phyloP scores from a whole-genome alignment of 2,113 vertebrate species.

The Mesoclemmys tuberculata region DNA sequence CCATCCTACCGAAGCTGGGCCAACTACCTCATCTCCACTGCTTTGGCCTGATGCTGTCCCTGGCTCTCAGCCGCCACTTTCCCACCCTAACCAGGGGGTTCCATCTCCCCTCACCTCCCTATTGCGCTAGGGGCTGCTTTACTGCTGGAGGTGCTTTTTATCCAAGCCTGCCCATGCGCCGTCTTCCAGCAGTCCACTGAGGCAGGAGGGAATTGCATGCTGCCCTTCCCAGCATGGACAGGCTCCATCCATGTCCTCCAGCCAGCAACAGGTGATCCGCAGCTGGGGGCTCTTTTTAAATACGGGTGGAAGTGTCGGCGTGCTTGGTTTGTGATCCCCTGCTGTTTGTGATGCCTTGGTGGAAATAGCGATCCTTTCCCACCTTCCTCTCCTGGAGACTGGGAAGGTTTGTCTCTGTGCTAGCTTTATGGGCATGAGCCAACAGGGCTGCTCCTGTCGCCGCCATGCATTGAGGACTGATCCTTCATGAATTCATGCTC shows the following conservation, averaged over 20 bases:
- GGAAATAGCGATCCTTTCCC: neutral
- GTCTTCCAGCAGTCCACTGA: slow-evolving; percentile 66
- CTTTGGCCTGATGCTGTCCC: neutral
- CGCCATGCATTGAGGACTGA: neutral
- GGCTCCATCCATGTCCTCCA: slow-evolving; percentile 52
- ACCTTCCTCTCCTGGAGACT: neutral
- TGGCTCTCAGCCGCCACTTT: neutral
- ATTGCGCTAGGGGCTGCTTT: neutral
- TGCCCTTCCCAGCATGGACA: slow-evolving; percentile 63
- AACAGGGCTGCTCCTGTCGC: neutral
- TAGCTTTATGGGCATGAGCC: too few species aligned
- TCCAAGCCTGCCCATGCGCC: slow-evolving; percentile 33
- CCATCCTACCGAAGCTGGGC: neutral
- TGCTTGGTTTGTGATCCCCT: slow-evolving; percentile 31
- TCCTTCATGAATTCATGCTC: neutral
- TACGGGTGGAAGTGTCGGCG: slow-evolving; percentile 51
- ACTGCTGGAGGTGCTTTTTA: slow-evolving; percentile 29
- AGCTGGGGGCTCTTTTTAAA: slow-evolving; percentile 70
- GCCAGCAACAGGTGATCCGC: slow-evolving; percentile 58
- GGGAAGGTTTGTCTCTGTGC: neutral
- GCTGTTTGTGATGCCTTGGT: neutral
- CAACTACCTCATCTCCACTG: neutral
- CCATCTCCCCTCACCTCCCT: neutral
- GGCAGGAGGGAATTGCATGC: slow-evolving; percentile 48
- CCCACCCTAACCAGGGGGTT: neutral